These are phyloP conservation scores for Ernsta delagoae DNA, from an alignment of 2,888 invertebrate species.

Conservation along the genomic window DNA sequence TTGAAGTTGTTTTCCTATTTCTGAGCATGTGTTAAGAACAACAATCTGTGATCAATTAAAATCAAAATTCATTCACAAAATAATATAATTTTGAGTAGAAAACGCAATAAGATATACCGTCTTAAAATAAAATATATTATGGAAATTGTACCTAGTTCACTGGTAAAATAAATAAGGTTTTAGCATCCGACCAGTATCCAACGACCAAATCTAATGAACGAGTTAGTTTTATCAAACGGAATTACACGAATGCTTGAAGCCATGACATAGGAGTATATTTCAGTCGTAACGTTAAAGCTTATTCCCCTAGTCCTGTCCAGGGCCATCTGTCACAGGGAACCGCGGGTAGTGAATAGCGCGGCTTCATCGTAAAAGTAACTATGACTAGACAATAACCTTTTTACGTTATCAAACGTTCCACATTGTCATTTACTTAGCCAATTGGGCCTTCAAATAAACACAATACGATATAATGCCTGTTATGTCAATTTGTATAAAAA, in stretches of 20 bases:
- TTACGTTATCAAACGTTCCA: too few species aligned
- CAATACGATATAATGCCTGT: too few species aligned
- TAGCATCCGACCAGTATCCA: too few species aligned
- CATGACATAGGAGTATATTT: too few species aligned
- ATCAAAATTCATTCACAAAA: not conserved
- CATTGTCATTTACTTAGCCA: too few species aligned
- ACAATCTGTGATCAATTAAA: too few species aligned
- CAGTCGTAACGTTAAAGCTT: conserved; percentile 11
- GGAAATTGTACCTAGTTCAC: not conserved
- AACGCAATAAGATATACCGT: too few species aligned
- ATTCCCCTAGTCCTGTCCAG: conserved; percentile 50
- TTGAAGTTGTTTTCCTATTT: not conserved
- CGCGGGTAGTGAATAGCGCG: conserved; percentile 78
- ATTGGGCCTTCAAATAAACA: too few species aligned
- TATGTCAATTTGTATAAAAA: too few species aligned
- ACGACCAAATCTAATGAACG: not conserved
- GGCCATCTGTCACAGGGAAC: conserved; percentile 76
- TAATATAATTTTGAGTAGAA: not conserved
- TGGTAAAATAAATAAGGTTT: too few species aligned
- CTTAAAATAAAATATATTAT: not conserved
- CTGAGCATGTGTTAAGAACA: too few species aligned
- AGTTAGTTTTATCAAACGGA: not conserved
- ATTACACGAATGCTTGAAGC: not conserved
- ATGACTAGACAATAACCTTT: too few species aligned
- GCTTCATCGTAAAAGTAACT: conserved; percentile 65